Percentiles rank a stretch among this genome's conserved stretches.
Evolutionary conservation across 2,797 vertebrate genomes (phyloP).

Genomic region (Falco cherrug): DNA sequence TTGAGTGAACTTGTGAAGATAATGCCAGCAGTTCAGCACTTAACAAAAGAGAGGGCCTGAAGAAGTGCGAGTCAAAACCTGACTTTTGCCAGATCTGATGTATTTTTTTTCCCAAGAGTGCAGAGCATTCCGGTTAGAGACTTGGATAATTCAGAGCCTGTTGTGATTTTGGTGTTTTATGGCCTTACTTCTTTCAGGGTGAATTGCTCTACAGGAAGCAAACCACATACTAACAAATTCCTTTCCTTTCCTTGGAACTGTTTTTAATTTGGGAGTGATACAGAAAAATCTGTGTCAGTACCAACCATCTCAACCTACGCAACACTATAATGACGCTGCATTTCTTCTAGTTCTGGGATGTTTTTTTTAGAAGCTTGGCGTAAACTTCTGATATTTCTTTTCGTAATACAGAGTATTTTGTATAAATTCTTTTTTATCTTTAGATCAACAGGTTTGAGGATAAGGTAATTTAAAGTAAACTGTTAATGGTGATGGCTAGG

Average conservation of each 20-base stretch:
- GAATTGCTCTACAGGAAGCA: background rate
- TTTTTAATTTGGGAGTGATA: background rate
- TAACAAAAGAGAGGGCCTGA: background rate
- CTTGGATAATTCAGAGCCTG: background rate
- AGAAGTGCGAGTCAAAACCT: background rate
- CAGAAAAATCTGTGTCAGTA: background rate
- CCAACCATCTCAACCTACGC: background rate
- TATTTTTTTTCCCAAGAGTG: background rate
- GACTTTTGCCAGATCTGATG: background rate
- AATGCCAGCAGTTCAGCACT: background rate
- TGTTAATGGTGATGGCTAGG: background rate
- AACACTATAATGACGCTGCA: background rate
- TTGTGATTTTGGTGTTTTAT: background rate
- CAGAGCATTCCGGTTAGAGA: background rate
- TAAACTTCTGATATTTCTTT: constrained; percentile 2
- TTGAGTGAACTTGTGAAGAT: background rate
- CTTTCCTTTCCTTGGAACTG: background rate
- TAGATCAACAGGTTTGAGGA: background rate
- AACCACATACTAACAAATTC: background rate
- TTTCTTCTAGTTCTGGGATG: background rate
- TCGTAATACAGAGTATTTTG: background rate
- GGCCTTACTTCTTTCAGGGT: background rate
- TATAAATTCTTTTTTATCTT: background rate
- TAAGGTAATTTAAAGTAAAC: background rate
- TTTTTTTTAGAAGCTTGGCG: background rate